Evolutionary conservation across 1,140 invertebrate genomes (phyloP), one percentile per base, ranked within the genome.

Genomic region (Oreohelix idahoensis): DNA sequence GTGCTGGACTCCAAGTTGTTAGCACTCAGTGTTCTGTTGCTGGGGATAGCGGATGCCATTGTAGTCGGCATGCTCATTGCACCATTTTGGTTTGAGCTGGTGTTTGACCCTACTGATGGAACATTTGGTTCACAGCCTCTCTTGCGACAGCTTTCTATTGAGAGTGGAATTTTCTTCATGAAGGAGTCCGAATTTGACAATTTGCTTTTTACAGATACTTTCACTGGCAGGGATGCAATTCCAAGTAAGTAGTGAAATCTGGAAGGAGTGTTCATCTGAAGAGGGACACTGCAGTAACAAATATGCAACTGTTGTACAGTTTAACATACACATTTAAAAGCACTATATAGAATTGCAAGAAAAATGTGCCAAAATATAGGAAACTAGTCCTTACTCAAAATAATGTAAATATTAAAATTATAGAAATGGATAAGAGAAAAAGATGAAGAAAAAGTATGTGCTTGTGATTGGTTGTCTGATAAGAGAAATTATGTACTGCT

Each of bases 71-170:
- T 70, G 63, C 1, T 70, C 5, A 53, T 81, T n/a, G 2, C 42
- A 17, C 79, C 79, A 0, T 45, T 71, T n/a, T 81, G 79, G 79
- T 81, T 81, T 58, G 10, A 71, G 29, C 79, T 81, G 39, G 66
- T 71, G 0, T 51, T 81, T 17, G 36, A 51, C 32, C 20, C 36
- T 8, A 81, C 26, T 20, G 63, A 81, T 11, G 79, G 79, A 0
- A 81, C 79, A 4, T 81, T 71, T 71, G 79, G 79, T 17, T 71
- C 63, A 15, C 35, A 70, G 32, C 63, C 79, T 0, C 26, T 71
- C 10, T 15, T 42, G 42, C 66, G 26, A 0, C 11, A 81, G n/a
- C 38, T 81, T 10, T 42, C 79, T 32, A 71, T 81, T 58, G 51
- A 81, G 63, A 70, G 53, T 32, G 79, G 79, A 26, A 26, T 81